These are phyloP conservation scores for Cheilinus undulatus DNA, from an alignment of 2,113 vertebrate species.

Conservation along the genomic window DNA sequence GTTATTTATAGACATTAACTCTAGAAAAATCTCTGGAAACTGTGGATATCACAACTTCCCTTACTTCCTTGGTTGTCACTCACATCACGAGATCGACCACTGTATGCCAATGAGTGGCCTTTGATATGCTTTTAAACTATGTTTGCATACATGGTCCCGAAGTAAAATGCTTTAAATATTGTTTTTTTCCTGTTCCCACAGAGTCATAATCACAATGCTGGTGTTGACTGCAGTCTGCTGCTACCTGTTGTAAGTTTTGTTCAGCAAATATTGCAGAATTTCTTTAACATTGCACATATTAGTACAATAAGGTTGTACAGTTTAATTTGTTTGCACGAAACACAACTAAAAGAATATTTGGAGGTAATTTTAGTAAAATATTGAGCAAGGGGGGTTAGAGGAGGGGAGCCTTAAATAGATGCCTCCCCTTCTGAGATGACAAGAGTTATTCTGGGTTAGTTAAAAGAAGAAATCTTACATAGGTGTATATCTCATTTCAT, in stretches of 20 bases:
- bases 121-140: background rate
- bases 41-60: slow-evolving; percentile 38
- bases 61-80: slow-evolving; percentile 29
- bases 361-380: too few species aligned
- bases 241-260: slow-evolving; percentile 98
- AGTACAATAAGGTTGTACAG: too few species aligned
- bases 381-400: too few species aligned
- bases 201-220: slow-evolving; percentile 97
- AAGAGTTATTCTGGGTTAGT: too few species aligned
- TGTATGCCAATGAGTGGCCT: background rate
- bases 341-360: too few species aligned
- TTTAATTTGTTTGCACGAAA: too few species aligned
- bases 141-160: background rate
- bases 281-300: too few species aligned
- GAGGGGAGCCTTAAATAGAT: too few species aligned
- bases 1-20: background rate
- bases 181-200: slow-evolving; percentile 67
- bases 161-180: background rate
- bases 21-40: slow-evolving; percentile 11
- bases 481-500: too few species aligned
- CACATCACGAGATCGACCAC: slow-evolving; percentile 43
- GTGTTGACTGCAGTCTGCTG: slow-evolving; percentile 95
- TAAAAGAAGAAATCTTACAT: too few species aligned
- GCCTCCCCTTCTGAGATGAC: too few species aligned
- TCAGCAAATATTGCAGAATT: too few species aligned